Evolutionary conservation across 2,888 invertebrate species (phyloP), one percentile per base, ranked within the genome.

Genomic region (Lithophane semibrunnea): DNA sequence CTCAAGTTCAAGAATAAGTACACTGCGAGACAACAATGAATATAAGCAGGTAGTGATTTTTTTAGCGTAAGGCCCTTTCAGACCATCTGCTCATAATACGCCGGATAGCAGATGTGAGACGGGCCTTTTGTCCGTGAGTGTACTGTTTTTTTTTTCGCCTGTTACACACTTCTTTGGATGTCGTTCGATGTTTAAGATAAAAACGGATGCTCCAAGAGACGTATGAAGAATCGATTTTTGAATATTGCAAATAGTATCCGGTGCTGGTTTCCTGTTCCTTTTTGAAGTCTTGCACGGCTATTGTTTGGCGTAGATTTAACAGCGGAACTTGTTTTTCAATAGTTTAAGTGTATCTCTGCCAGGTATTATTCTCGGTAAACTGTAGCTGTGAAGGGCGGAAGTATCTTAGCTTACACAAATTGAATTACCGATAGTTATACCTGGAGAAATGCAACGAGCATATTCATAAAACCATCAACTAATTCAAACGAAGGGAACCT

Each of bases 21-120:
- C 90, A 88, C 75, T 75, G 66, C 78, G 80, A 87, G 82, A 84
- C 89, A 88, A 86, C 89, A 86, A 91, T 91, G 89, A 92, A 90
- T 89, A 88, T 82, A 89, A 84, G 92, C 94, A 95, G 95, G 95
- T 95, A 95, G 92, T 90, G 91, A 92, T 94, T 95, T 95, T 94
- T 94, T 95, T 81, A 77, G 72, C 91, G 84, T 86, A 82, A 88
- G 88, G 85, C 84, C 89, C 91, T 88, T 89, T 87, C 83, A 90
- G 88, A 90, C 91, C 95, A 95, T 94, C 95, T 95, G 95, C 92
- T 88, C 91, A 91, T 91, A 90, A 89, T 90, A 83, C 88, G 76
- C 92, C 92, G 94, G 93, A 93, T 91, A 92, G 95, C 95, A 95
- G 95, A 95, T 95, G 95, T 91, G 91, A 93, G 91, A 88, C 91